Percentiles rank a stretch among this genome's conserved stretches.
Evolutionary conservation across 2,113 vertebrate genomes (phyloP).

Genomic region (Oreochromis aureus): DNA sequence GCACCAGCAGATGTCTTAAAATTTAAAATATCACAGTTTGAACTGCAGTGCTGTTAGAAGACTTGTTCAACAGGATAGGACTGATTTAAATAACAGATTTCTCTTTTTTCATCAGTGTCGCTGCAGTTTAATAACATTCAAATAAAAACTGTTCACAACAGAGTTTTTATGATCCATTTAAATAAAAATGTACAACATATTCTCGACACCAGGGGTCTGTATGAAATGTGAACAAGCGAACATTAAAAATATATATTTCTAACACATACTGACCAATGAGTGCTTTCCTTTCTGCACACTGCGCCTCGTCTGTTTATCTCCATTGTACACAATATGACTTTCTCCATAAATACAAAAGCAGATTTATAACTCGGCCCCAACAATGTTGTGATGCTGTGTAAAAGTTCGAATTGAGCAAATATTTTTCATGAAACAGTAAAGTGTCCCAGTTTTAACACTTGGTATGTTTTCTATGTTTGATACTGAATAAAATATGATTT

Average conservation of each 20-base stretch:
- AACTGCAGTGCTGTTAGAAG: neutral
- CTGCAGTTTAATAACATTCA: conserved; percentile 5
- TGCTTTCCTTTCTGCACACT: conserved; percentile 28
- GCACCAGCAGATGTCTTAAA: neutral
- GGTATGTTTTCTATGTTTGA: neutral
- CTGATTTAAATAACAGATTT: neutral
- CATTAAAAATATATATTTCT: conserved; percentile 9
- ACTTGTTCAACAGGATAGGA: neutral
- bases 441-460: neutral
- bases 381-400: neutral
- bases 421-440: neutral
- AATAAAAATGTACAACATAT: conserved; percentile 41
- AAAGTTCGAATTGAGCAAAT: neutral
- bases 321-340: neutral
- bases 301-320: neutral
- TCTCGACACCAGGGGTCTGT: conserved; percentile 1
- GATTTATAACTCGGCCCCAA: neutral
- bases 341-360: conserved; percentile 46
- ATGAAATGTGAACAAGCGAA: conserved; percentile 25
- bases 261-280: neutral
- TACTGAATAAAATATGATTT: neutral
- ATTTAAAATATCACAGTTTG: neutral
- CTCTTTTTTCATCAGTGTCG: neutral
- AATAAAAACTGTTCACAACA: conserved; percentile 6
- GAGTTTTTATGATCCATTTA: conserved; percentile 4